Base-by-base conservation (phyloP, 2,113 vertebrate species). In the Colossoma macropomum region DNA sequence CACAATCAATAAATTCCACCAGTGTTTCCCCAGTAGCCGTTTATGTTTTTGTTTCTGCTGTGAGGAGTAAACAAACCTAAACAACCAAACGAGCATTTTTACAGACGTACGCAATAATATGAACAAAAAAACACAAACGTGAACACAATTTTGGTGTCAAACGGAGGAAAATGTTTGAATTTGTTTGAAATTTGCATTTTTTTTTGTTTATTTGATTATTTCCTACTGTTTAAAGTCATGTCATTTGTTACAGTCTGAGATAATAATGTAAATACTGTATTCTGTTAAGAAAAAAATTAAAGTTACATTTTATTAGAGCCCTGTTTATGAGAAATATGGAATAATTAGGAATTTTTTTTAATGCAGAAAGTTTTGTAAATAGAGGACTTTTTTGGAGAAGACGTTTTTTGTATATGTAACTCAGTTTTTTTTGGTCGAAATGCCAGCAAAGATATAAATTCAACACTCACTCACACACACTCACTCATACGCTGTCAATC, bases 261-360 rank as follows among this genome's bases (percentile, higher is more conserved):
- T 68, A n/a, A 19, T 82, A 48, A 19, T 86, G 85, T 83, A 79
- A 79, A 83, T 83, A 83, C 69, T 83, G 75, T 79, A 78, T 79
- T 72, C 68, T 83, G 23, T 70, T 21, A 50, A 70, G 11, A 54
- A 82, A 48, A n/a, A 70, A 71, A 71, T 48, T 71, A 81, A 66
- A 32, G 30, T 45, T 66, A n/a, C n/a, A 66, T 56, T 85, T 80
- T 69, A 81, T 71, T 74, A 52, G 54, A 76, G 52, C 63, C 50
- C 75, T 78, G 82, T 71, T 83, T 77, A 50, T 72, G 23, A 71
- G 54, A 62, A 77, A 72, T 78, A 63, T 72, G 21, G 19, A 70
- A 41, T 38, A 72, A 72, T 77, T 83, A 72, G 82, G 75, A 83
- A 60, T 83, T 60, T 83, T 83, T 62, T 28, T 34, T 70, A 77